phyloP scores from a whole-genome alignment of 2,888 invertebrate species.

The Macrophya annulata region DNA sequence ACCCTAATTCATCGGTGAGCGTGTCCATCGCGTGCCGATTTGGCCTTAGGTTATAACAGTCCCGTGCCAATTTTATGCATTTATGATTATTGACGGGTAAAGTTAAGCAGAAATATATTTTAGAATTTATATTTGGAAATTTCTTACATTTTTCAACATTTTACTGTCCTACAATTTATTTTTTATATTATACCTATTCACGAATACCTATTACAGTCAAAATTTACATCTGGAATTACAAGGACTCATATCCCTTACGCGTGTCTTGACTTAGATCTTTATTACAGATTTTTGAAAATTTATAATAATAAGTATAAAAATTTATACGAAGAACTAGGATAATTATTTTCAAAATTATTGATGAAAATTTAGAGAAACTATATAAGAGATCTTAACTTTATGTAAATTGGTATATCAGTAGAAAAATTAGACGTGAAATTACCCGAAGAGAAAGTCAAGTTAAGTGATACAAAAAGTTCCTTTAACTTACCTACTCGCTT shows the following conservation, averaged over 20 bases:
- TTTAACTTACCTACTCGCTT: not conserved
- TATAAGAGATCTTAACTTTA: not conserved
- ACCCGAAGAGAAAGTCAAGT: slow-evolving; percentile 13
- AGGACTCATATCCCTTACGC: not conserved
- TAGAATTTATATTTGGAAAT: not conserved
- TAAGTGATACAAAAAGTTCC: slow-evolving; percentile 23
- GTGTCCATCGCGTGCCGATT: slow-evolving; percentile 56
- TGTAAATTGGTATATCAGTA: not conserved
- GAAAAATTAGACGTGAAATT: slow-evolving; percentile 36
- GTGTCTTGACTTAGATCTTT: not conserved
- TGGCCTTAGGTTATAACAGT: slow-evolving; percentile 13
- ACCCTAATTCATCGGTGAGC: slow-evolving; percentile 22
- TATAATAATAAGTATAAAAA: not conserved
- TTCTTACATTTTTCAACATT: not conserved
- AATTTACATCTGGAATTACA: not conserved
- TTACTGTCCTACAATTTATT: not conserved
- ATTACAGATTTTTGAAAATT: not conserved
- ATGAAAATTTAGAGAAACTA: not conserved
- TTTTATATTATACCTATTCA: not conserved
- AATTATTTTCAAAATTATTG: not conserved
- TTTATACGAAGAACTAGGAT: not conserved
- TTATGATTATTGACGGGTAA: slow-evolving; percentile 70
- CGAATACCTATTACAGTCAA: not conserved
- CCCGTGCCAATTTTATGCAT: slow-evolving; percentile 68
- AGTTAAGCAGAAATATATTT: not conserved